Percentiles rank a stretch among this genome's conserved stretches.
Evolutionary conservation across 2,888 invertebrate genomes (phyloP).

Genomic region (Thyatira batis): DNA sequence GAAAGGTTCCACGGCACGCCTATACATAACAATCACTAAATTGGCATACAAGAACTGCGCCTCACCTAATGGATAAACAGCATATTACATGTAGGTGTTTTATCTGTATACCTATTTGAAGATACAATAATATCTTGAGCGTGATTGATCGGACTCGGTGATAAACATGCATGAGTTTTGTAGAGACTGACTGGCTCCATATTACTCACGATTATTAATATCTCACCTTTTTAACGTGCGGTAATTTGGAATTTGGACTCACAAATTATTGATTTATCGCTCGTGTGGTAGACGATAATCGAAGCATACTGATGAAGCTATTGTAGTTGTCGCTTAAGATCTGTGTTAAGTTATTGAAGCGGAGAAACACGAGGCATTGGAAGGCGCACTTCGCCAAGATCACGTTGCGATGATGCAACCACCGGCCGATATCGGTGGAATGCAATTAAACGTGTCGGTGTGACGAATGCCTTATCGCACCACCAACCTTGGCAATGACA

Average conservation of each 20-base stretch:
- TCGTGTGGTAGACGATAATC: no score
- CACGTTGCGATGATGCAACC: conserved; percentile 69
- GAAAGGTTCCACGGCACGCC: neutral
- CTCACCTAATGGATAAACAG: neutral
- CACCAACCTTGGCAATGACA: conserved; percentile 72
- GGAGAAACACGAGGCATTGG: conserved; percentile 18
- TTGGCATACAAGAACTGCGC: neutral
- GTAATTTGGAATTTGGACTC: neutral
- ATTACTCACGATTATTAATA: neutral
- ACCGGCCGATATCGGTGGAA: conserved; percentile 68
- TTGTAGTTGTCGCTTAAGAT: neutral
- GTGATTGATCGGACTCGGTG: neutral
- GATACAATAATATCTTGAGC: neutral
- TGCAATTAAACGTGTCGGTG: conserved; percentile 72
- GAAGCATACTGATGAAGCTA: neutral
- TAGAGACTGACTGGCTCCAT: neutral
- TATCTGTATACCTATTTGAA: neutral
- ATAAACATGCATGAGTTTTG: neutral
- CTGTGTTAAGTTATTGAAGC: conserved; percentile 16
- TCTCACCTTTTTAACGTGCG: neutral
- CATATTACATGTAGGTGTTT: neutral
- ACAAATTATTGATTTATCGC: no score
- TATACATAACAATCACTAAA: neutral
- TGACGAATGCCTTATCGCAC: conserved; percentile 68
- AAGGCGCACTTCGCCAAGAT: conserved; percentile 41